These are phyloP conservation scores for Glaucomys volans DNA, from an alignment of 2,113 vertebrate species.

Conservation along the genomic window DNA sequence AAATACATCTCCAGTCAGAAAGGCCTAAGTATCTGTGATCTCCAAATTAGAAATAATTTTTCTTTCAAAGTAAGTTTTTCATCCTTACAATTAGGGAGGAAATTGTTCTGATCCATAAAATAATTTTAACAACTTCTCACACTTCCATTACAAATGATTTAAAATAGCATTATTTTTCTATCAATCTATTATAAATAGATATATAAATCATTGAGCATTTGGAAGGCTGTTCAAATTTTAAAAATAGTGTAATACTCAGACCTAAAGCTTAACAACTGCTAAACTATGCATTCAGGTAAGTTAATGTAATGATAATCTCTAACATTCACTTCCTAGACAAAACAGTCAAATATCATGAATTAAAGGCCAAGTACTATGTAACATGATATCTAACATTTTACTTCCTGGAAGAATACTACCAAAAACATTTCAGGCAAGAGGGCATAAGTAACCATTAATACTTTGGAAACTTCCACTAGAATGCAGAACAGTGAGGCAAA, in stretches of 20 bases:
- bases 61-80: constrained; percentile 44
- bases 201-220: not conserved
- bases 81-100: not conserved
- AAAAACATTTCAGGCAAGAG: constrained; percentile 24
- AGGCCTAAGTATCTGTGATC: not conserved
- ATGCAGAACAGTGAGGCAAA: constrained; percentile 33
- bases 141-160: not conserved
- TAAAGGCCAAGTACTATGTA: not conserved
- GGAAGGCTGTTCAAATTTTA: not conserved
- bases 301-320: not conserved
- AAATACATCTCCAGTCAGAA: not conserved
- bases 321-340: not conserved
- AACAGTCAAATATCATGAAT: not conserved
- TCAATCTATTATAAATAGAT: not conserved
- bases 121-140: not conserved
- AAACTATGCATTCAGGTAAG: not conserved
- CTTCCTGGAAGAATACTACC: not conserved
- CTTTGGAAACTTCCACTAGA: not conserved
- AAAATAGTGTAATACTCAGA: not conserved
- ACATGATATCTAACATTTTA: not conserved
- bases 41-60: constrained; percentile 31
- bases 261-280: constrained; percentile 36
- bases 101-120: constrained; percentile 32
- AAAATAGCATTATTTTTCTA: not conserved
- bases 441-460: constrained; percentile 7